phyloP scores from a whole-genome alignment of 2,797 vertebrate genomes.

The Cyclura pinguis region DNA sequence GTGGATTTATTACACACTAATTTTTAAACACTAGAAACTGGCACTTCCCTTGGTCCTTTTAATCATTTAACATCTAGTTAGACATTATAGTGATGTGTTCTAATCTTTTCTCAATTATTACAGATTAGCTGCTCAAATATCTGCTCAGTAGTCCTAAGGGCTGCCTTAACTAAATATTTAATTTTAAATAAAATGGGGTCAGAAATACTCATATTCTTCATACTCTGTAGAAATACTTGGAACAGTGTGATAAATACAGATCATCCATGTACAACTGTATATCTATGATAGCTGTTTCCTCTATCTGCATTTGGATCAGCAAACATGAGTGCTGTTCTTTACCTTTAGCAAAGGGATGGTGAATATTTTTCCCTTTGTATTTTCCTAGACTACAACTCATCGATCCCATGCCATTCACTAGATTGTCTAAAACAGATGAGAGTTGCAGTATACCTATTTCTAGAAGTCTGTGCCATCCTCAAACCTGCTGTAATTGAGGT shows the following conservation, averaged over 20 bases:
- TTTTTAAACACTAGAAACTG: slow-evolving; percentile 38
- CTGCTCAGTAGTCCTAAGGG: slow-evolving; percentile 41
- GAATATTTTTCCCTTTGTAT: too few species aligned
- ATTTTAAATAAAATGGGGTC: slow-evolving; percentile 61
- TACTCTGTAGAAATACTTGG: background rate
- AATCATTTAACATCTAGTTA: slow-evolving; percentile 48
- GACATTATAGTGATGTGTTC: slow-evolving; percentile 45
- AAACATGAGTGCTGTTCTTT: too few species aligned
- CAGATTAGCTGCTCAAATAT: slow-evolving; percentile 41
- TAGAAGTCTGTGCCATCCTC: too few species aligned
- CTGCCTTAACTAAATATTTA: slow-evolving; percentile 57
- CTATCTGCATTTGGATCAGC: background rate
- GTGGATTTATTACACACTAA: background rate
- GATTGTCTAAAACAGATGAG: too few species aligned
- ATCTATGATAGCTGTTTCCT: background rate
- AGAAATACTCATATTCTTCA: slow-evolving; percentile 23
- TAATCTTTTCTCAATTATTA: slow-evolving; percentile 48
- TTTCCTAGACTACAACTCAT: too few species aligned
- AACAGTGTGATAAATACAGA: slow-evolving; percentile 38
- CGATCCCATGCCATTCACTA: too few species aligned
- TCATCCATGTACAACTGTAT: background rate
- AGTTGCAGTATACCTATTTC: too few species aligned
- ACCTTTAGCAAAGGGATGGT: too few species aligned
- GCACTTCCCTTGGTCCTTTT: slow-evolving; percentile 40
- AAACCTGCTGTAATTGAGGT: too few species aligned